These are phyloP conservation scores for Bettongia penicillata DNA, from an alignment of 2,113 vertebrate genomes.

Conservation along the genomic window DNA sequence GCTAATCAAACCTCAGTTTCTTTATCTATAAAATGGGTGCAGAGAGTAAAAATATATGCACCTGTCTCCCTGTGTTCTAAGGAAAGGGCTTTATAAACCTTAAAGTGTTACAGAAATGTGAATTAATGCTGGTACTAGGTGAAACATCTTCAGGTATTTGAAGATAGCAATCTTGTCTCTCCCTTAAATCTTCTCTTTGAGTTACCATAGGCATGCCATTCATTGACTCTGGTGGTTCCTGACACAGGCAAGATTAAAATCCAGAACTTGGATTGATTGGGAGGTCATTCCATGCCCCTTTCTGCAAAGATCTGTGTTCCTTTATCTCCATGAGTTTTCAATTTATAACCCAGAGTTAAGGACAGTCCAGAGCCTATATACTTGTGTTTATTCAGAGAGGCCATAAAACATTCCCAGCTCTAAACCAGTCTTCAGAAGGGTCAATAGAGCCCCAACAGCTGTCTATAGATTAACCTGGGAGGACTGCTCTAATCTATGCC, in stretches of 20 bases:
- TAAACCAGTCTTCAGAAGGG: constrained; percentile 77
- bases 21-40: not conserved
- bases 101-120: not conserved
- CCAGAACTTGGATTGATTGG: not conserved
- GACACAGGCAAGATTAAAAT: not conserved
- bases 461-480: constrained; percentile 82
- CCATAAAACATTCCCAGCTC: constrained; percentile 78
- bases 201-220: not conserved
- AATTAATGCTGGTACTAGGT: not conserved
- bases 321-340: not conserved
- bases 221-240: not conserved
- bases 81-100: not conserved
- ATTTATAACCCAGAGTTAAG: constrained; percentile 72
- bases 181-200: not conserved
- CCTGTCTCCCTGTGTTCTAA: not conserved
- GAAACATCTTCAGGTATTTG: not conserved
- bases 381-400: constrained; percentile 80
- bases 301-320: not conserved
- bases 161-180: not conserved
- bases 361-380: constrained; percentile 68
- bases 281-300: not conserved
- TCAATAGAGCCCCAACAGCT: constrained; percentile 79
- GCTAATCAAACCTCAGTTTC: not conserved
- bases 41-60: not conserved
- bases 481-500: constrained; percentile 79